Evolutionary conservation across 2,888 invertebrate species (phyloP).

Genomic region (Leptogaster cylindrica): DNA sequence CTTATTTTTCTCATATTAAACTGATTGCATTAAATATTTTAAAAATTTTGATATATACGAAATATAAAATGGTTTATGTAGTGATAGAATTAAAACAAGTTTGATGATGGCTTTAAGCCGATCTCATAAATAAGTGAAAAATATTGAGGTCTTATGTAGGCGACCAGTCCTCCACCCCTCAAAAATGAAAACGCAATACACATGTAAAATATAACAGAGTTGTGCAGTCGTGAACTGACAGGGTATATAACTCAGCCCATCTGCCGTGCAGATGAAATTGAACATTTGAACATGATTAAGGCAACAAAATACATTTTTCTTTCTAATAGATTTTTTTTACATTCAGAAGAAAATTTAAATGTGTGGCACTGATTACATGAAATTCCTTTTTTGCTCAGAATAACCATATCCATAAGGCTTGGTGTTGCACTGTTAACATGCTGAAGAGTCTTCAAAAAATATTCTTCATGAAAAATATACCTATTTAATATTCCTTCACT

Average conservation of each 20-base stretch:
- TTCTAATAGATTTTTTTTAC: conserved; percentile 34
- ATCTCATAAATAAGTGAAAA: no score
- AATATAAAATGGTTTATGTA: no score
- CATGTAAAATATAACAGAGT: conserved; percentile 33
- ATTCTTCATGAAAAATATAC: no score
- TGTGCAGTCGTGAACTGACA: conserved; percentile 37
- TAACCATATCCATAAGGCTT: background rate
- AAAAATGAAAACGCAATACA: conserved; percentile 40
- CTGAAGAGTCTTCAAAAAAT: no score
- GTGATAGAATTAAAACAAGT: no score
- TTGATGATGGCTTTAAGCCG: no score
- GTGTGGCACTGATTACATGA: background rate
- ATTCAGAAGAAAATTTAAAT: conserved; percentile 25
- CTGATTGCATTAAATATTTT: conserved; percentile 21
- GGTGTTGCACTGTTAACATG: background rate
- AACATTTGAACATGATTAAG: conserved; percentile 43
- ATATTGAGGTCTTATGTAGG: conserved; percentile 30
- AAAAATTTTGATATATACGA: no score
- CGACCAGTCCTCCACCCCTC: conserved; percentile 38
- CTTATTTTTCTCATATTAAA: no score
- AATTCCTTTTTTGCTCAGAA: background rate
- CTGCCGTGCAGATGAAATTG: conserved; percentile 37
- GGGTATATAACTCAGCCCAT: conserved; percentile 40
- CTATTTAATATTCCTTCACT: no score
- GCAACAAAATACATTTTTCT: conserved; percentile 44